These are phyloP conservation scores for Plotosus lineatus DNA, from an alignment of 2,113 vertebrate species.

Conservation along the genomic window DNA sequence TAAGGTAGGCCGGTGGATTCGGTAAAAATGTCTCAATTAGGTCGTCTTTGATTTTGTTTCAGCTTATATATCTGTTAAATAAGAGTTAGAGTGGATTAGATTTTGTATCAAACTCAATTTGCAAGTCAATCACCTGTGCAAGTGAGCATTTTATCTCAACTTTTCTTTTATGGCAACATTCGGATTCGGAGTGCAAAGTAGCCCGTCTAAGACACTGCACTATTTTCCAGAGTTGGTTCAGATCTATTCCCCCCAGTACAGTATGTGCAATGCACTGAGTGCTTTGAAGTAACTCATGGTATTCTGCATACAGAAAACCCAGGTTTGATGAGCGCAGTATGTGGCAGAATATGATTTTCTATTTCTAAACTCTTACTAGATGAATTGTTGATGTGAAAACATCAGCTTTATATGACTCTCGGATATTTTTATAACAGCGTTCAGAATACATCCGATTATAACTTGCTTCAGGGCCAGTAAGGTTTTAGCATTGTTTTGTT, in stretches of 20 bases:
- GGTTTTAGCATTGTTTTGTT: slow-evolving; percentile 7
- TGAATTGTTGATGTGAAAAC: slow-evolving; percentile 21
- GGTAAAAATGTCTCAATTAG: neutral
- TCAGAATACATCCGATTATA: slow-evolving; percentile 19
- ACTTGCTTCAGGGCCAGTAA: neutral
- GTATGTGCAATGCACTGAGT: slow-evolving; percentile 21
- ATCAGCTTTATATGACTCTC: neutral
- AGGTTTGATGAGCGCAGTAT: slow-evolving; percentile 42
- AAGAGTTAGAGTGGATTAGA: neutral
- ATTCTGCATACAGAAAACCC: slow-evolving; percentile 45
- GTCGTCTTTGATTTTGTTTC: neutral
- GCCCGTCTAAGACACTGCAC: slow-evolving; percentile 46
- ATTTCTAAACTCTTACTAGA: slow-evolving; percentile 32
- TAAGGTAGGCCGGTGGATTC: neutral
- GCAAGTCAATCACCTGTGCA: slow-evolving; percentile 4
- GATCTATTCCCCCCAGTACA: slow-evolving; percentile 32
- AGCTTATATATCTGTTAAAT: neutral
- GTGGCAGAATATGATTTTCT: slow-evolving; percentile 33
- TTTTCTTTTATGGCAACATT: slow-evolving; percentile 21
- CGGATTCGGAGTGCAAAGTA: slow-evolving; percentile 42
- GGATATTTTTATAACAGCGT: slow-evolving; percentile 8
- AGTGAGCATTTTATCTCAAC: neutral
- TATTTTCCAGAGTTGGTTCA: slow-evolving; percentile 46
- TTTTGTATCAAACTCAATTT: slow-evolving; percentile 15
- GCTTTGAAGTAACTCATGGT: slow-evolving; percentile 43